Percentiles rank a stretch among this genome's conserved stretches.
Evolutionary conservation across 35 echinoderm and acorn worm species (phyloP).

Genomic region (Stichopus chloronotus): DNA sequence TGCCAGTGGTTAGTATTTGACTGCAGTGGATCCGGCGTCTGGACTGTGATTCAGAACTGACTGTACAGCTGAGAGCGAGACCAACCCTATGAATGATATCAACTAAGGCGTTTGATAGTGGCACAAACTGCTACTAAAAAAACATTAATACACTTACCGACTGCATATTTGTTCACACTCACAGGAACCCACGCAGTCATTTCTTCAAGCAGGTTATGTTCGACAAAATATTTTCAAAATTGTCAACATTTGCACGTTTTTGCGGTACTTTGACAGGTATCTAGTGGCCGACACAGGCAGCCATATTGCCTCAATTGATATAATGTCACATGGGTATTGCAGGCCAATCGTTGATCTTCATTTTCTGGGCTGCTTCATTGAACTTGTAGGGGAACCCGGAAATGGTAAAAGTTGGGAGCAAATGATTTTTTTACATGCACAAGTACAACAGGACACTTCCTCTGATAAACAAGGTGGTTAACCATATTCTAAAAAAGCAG

Average conservation of each 20-base stretch:
- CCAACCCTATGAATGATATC: not conserved
- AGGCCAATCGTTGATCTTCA: not conserved
- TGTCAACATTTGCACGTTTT: not conserved
- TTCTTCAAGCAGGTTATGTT: not conserved
- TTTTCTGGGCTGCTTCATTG: not conserved
- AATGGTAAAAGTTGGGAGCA: too few species aligned
- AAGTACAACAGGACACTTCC: not conserved
- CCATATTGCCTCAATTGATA: slow-evolving; percentile 14
- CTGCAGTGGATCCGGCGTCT: not conserved
- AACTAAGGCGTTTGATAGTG: not conserved
- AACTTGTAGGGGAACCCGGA: not conserved
- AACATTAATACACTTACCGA: not conserved
- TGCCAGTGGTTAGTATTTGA: not conserved
- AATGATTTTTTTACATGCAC: not conserved
- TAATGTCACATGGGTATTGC: not conserved
- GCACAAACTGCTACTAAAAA: not conserved
- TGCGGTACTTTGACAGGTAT: not conserved
- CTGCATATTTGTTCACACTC: not conserved
- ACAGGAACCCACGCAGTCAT: slow-evolving; percentile 22
- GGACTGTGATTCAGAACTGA: not conserved
- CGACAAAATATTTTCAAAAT: slow-evolving; percentile 13
- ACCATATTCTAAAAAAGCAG: not conserved
- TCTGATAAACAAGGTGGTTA: not conserved
- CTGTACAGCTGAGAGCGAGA: not conserved
- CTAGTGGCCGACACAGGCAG: not conserved